A percentile compares a stretch with the other conserved stretches of the same genome.
phyloP scores from a whole-genome alignment of 1,140 invertebrate genomes.

The Nasonia vitripennis region DNA sequence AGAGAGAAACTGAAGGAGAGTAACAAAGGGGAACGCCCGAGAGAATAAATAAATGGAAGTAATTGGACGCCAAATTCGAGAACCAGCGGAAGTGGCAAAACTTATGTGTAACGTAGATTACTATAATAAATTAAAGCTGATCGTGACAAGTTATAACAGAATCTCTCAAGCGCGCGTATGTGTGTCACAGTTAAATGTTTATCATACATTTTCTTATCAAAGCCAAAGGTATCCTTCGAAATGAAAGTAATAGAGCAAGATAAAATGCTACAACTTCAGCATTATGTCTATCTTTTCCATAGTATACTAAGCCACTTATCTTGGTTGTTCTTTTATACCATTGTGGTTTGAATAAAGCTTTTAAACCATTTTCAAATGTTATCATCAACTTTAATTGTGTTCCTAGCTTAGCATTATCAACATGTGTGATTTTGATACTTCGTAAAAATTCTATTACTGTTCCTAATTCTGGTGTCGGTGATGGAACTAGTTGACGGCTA shows the following conservation, averaged over 20 bases:
- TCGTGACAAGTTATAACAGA: too few relatives aligned
- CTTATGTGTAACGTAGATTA: too few relatives aligned
- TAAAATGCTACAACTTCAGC: constrained; percentile 98
- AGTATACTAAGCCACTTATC: constrained; percentile 88
- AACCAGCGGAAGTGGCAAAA: too few relatives aligned
- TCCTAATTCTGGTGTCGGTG: constrained; percentile 80
- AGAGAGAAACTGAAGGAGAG: too few relatives aligned
- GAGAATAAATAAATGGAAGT: too few relatives aligned
- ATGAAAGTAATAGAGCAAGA: constrained; percentile 85
- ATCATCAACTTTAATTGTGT: constrained; percentile 93
- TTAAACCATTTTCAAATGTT: constrained; percentile 85
- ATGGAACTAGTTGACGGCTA: constrained; percentile 80
- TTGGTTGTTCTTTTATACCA: constrained; percentile 87
- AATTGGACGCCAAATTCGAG: too few relatives aligned
- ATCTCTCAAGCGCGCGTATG: too few relatives aligned
- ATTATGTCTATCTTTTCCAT: constrained; percentile 92
- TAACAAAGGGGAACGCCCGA: too few relatives aligned
- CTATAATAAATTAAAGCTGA: too few relatives aligned
- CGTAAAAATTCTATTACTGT: constrained; percentile 83
- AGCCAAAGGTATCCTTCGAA: constrained; percentile 86
- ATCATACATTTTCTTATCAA: constrained; percentile 80
- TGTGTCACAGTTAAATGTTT: not conserved
- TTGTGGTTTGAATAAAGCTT: constrained; percentile 92
- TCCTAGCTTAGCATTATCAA: constrained; percentile 86
- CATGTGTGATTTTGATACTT: constrained; percentile 81